Conservation (phyloP, 2,113 vertebrate species). For the Quiscalus mexicanus region DNA sequence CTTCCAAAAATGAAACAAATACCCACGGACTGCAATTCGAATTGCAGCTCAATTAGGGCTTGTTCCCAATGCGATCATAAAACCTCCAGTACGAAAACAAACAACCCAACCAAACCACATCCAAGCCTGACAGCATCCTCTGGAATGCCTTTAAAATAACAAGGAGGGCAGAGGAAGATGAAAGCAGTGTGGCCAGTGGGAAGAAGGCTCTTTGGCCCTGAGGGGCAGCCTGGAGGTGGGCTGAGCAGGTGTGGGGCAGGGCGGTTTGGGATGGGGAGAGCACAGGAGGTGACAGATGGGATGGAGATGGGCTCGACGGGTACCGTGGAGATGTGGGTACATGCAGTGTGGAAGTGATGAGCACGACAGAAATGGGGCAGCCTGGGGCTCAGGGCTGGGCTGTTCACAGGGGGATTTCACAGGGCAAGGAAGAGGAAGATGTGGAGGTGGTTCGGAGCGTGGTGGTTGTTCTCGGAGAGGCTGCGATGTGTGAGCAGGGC, state of each 20-base stretch:
- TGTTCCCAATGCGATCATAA: slow-evolving; percentile 65
- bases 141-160: slow-evolving; percentile 67
- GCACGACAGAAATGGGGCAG: rapidly evolving
- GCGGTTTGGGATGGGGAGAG: rapidly evolving
- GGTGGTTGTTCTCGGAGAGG: background rate
- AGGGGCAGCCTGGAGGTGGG: background rate
- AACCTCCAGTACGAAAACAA: slow-evolving; percentile 69
- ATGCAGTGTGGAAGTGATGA: background rate
- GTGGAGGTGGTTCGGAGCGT: background rate
- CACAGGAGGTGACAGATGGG: rapidly evolving
- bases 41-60: slow-evolving; percentile 70
- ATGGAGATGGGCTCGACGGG: background rate
- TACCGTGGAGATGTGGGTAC: background rate
- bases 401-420: background rate
- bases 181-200: background rate
- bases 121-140: slow-evolving; percentile 64
- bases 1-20: slow-evolving; percentile 67
- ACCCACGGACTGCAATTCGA: slow-evolving; percentile 56
- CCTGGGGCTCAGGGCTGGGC: background rate
- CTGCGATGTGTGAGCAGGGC: background rate
- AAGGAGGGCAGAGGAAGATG: slow-evolving; percentile 27
- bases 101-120: slow-evolving; percentile 66
- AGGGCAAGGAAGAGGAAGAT: background rate
- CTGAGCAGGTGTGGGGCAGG: background rate
- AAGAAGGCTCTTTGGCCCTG: background rate